A percentile compares a stretch with the other conserved stretches of the same genome.
phyloP scores from a whole-genome alignment of 2,888 invertebrate genomes.

The Scelioninae gen. 2 region DNA sequence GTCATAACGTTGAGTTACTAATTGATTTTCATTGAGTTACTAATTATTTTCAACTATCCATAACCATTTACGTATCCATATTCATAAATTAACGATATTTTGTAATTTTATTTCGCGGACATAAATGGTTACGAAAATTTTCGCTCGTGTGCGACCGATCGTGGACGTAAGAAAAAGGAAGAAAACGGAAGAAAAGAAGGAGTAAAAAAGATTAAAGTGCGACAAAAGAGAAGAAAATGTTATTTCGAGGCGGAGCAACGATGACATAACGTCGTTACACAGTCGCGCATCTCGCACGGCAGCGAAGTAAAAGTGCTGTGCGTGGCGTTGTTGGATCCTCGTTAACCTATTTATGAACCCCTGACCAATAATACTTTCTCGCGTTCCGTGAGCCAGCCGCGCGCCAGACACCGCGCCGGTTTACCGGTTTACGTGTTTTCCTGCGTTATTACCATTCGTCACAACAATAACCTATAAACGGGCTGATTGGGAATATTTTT shows the following conservation, averaged over 20 bases:
- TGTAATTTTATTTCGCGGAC: too few species aligned
- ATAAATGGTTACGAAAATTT: too few species aligned
- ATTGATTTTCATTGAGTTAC: too few species aligned
- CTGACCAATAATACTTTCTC: conserved; percentile 51
- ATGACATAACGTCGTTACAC: conserved; percentile 47
- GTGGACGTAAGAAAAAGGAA: too few species aligned
- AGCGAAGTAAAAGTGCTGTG: conserved; percentile 53
- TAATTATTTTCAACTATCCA: too few species aligned
- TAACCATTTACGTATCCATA: too few species aligned
- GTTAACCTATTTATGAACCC: conserved; percentile 56
- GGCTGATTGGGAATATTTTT: conserved; percentile 37
- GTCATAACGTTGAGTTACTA: too few species aligned
- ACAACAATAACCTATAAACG: conserved; percentile 36
- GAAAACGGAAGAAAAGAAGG: too few species aligned
- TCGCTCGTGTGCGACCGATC: too few species aligned
- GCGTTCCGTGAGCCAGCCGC: conserved; percentile 38
- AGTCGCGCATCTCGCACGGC: conserved; percentile 35
- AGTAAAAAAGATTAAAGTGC: neutral
- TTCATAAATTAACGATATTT: too few species aligned
- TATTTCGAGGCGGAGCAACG: conserved; percentile 13
- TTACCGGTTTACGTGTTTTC: conserved; percentile 40
- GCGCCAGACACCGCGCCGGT: conserved; percentile 37
- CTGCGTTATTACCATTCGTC: conserved; percentile 22
- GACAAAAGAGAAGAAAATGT: conserved; percentile 2
- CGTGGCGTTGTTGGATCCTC: conserved; percentile 50